Evolutionary conservation across 92 coral and sea anemone species (phyloP), one percentile per base, ranked within the genome.

Genomic region (Palythoa caribaeorum): DNA sequence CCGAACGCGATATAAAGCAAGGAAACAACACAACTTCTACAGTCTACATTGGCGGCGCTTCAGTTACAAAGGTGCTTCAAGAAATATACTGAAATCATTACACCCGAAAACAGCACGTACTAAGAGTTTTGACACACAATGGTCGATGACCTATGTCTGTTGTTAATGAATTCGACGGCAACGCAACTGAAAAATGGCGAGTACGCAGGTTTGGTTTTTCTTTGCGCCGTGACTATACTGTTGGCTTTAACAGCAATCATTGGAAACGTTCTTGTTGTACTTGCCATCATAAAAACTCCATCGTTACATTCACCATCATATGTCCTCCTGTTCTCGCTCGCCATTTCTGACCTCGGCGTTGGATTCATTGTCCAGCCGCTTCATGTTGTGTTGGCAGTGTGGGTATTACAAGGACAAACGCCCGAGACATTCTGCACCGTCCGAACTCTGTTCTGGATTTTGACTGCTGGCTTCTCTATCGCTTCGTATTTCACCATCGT

Each of bases 291-390:
- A 76, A 76, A n/a, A 76, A 76, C 80, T 50, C 63, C 80, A 21
- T 51, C 80, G 19, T 50, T 76, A 50, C 80, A 76, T n/a, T 76
- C 80, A 21, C 80, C 80, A 12, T 76, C 80, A 40, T 76, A 76
- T 21, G 50, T 21, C 50, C 62, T 76, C 50, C 80, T 76, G 0
- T 76, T 76, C 80, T 76, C 80, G n/a, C 40, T 76, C 39, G 80
- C 80, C 8, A 11, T 76, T 50, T 76, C 80, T 14, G 80, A 76
- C 9, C 80, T 76, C 39, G 80, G 80, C 38, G 80, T 76, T 3
- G 80, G 80, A 51, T 21, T 6, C 14, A 51, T 76, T 53, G 80
- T 50, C 8, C 80, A 76, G 48, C 63, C 80, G 16, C 63, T 76
- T 20, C 80, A 76, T 19, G 80, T 76, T 76, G 16, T 51, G 3